Percentiles rank a stretch among this genome's conserved stretches.
These are phyloP conservation scores for Cotesia chilonis DNA, from an alignment of 1,140 invertebrate genomes.

Conservation along the genomic window DNA sequence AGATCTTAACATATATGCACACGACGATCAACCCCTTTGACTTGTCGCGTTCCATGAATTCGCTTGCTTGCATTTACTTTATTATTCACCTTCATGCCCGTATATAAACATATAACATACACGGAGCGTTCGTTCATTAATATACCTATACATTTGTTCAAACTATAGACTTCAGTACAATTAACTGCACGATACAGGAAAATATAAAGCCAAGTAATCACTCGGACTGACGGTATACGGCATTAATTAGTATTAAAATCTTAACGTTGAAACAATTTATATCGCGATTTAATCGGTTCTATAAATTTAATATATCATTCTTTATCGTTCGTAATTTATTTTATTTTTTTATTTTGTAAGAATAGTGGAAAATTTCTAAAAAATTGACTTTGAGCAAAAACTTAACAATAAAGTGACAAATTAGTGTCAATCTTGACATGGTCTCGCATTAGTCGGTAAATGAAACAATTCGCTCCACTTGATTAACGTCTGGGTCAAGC, in stretches of 20 bases:
- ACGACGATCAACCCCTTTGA: too few relatives aligned
- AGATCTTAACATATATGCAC: too few relatives aligned
- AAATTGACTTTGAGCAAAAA: too few relatives aligned
- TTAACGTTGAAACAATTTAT: background rate
- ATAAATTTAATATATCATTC: conserved; percentile 2
- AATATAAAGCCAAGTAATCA: conserved; percentile 12
- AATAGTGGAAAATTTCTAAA: too few relatives aligned
- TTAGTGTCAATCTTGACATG: background rate
- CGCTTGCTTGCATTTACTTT: conserved; percentile 5
- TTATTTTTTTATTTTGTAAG: too few relatives aligned
- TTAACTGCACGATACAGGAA: conserved; percentile 24
- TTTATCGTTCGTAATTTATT: too few relatives aligned
- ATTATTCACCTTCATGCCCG: conserved; percentile 17
- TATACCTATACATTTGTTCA: too few relatives aligned
- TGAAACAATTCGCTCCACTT: background rate
- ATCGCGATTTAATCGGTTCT: conserved; percentile 1
- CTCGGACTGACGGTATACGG: background rate
- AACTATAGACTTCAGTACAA: conserved; percentile 10
- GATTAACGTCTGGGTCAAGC: conserved; percentile 44
- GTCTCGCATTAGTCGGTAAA: conserved; percentile 8
- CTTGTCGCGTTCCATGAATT: conserved; percentile 3
- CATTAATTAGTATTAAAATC: conserved; percentile 24
- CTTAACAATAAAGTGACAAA: background rate
- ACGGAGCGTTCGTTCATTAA: too few relatives aligned
- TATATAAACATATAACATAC: too few relatives aligned